phyloP scores from a whole-genome alignment of 2,888 invertebrate species.

The Drosophila fulvimacula region DNA sequence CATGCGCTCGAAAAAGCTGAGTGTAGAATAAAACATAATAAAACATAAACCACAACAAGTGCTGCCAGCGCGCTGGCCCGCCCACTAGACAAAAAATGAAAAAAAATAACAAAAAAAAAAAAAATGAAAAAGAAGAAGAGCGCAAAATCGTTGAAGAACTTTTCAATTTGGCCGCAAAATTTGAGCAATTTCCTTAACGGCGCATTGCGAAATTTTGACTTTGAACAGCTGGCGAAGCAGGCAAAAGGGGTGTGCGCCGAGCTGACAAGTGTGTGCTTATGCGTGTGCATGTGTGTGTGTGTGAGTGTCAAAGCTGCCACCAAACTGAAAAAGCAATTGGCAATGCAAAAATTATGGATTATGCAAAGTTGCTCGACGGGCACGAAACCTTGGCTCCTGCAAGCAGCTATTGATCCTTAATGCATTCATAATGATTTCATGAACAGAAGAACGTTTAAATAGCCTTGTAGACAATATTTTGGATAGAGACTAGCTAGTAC shows the following conservation, averaged over 20 bases:
- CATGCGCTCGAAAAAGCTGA: slow-evolving; percentile 32
- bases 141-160: slow-evolving; percentile 46
- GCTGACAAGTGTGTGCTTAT: slow-evolving; percentile 1
- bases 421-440: slow-evolving; percentile 17
- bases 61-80: slow-evolving; percentile 13
- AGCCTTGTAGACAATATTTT: background rate
- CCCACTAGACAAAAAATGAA: slow-evolving; percentile 20
- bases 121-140: slow-evolving; percentile 3
- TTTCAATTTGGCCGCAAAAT: slow-evolving; percentile 71
- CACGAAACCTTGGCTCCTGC: slow-evolving; percentile 16
- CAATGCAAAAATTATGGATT: slow-evolving; percentile 65
- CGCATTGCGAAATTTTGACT: slow-evolving; percentile 26
- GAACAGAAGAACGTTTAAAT: too few relatives aligned
- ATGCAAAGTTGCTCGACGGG: slow-evolving; percentile 51
- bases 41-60: slow-evolving; percentile 61
- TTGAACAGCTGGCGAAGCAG: slow-evolving; percentile 2
- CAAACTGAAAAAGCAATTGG: slow-evolving; percentile 39
- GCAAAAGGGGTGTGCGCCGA: background rate
- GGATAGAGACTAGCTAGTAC: background rate
- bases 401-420: slow-evolving; percentile 22
- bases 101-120: slow-evolving; percentile 11
- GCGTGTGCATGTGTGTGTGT: background rate
- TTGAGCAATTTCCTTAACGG: slow-evolving; percentile 61
- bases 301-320: slow-evolving; percentile 16
- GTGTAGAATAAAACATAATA: slow-evolving; percentile 60